Percentiles rank a stretch among this genome's conserved stretches.
These are phyloP conservation scores for Myotis brandtii DNA, from an alignment of 2,113 vertebrate genomes.

Conservation along the genomic window DNA sequence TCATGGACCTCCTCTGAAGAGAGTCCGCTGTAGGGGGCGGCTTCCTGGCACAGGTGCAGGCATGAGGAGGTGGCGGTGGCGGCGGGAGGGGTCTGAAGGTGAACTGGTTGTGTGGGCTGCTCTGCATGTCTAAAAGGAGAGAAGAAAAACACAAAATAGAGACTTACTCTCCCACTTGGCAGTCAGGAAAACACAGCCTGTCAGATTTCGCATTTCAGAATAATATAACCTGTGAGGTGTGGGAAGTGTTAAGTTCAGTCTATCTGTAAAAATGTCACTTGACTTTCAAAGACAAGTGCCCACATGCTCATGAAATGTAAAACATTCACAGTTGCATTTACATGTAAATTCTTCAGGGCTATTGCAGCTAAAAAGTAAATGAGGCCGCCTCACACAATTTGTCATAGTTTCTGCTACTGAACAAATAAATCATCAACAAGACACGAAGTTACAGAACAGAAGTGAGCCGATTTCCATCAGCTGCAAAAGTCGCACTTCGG, in stretches of 20 bases:
- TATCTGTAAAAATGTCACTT: slow-evolving; percentile 71
- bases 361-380: slow-evolving; percentile 66
- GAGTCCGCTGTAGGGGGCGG: slow-evolving; percentile 91
- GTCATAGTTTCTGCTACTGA: slow-evolving; percentile 72
- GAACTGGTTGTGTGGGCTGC: slow-evolving; percentile 95
- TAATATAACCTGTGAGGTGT: background rate
- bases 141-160: slow-evolving; percentile 56
- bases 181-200: slow-evolving; percentile 20
- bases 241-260: slow-evolving; percentile 22
- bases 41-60: slow-evolving; percentile 95
- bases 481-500: slow-evolving; percentile 77
- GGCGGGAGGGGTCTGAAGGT: slow-evolving; percentile 96
- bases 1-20: slow-evolving; percentile 96
- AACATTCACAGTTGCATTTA: slow-evolving; percentile 60
- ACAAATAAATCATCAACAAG: slow-evolving; percentile 80
- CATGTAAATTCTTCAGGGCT: slow-evolving; percentile 65
- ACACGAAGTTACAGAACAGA: slow-evolving; percentile 72
- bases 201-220: slow-evolving; percentile 59
- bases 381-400: slow-evolving; percentile 73
- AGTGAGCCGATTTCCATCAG: slow-evolving; percentile 76
- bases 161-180: slow-evolving; percentile 36
- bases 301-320: slow-evolving; percentile 62
- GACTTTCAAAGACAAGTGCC: slow-evolving; percentile 64
- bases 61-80: slow-evolving; percentile 93
- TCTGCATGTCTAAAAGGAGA: slow-evolving; percentile 91